Evolutionary conservation across 2,888 invertebrate genomes (phyloP).

Genomic region (Sesia bembeciformis): DNA sequence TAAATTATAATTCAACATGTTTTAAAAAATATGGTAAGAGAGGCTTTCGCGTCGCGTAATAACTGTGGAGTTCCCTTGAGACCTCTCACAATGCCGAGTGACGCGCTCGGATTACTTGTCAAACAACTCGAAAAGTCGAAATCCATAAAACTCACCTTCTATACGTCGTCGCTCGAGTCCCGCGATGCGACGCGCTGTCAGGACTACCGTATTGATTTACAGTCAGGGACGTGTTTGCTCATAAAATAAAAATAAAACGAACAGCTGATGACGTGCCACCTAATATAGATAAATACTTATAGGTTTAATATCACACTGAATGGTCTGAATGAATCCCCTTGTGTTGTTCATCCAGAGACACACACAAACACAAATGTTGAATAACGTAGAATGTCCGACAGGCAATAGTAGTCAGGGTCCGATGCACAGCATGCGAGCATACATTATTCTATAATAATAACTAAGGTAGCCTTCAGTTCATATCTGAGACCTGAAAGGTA

Average conservation of each 20-base stretch:
- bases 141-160: constrained; percentile 49
- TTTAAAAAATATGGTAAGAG: constrained; percentile 12
- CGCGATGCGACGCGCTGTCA: constrained; percentile 19
- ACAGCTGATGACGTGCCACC: background rate
- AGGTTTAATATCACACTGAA: no score
- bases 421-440: no score
- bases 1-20: background rate
- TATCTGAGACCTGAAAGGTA: no score
- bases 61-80: constrained; percentile 35
- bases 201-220: constrained; percentile 34
- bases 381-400: no score
- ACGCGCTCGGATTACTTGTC: constrained; percentile 46
- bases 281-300: no score
- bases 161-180: constrained; percentile 17
- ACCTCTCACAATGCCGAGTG: constrained; percentile 27
- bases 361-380: no score
- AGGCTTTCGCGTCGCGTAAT: constrained; percentile 36
- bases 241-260: background rate
- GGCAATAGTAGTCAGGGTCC: no score
- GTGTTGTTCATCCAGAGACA: no score
- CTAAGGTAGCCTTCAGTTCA: no score
- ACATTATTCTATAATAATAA: no score
- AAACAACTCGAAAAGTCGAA: constrained; percentile 51
- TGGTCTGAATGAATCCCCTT: no score
- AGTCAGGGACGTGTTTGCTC: constrained; percentile 1